Evolutionary conservation across 23 tunicate genomes (phyloP).

Genomic region (Halocynthia aurantium): DNA sequence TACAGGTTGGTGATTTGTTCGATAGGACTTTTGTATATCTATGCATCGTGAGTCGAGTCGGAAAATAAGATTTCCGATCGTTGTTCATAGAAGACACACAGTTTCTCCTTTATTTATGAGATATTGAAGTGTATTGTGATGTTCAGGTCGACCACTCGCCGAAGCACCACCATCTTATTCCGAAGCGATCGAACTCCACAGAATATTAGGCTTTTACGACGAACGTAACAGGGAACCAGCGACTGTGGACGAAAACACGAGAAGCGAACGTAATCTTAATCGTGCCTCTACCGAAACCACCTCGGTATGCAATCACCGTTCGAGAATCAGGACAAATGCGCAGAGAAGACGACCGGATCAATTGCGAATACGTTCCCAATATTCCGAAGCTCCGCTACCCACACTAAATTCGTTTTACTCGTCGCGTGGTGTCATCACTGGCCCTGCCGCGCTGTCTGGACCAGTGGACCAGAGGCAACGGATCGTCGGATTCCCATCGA

Average conservation of each 20-base stretch:
- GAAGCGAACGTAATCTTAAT: slow-evolving; percentile 6
- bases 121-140: too few relatives aligned
- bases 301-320: too few relatives aligned
- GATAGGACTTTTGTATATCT: too few relatives aligned
- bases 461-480: not conserved
- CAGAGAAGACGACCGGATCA: slow-evolving; percentile 4
- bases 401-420: not conserved
- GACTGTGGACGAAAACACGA: not conserved
- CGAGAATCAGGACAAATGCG: not conserved
- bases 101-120: too few relatives aligned
- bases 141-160: not conserved
- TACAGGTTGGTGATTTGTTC: slow-evolving; percentile 1
- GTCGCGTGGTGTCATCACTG: not conserved
- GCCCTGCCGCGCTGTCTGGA: not conserved
- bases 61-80: too few relatives aligned
- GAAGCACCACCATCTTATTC: slow-evolving; percentile 10
- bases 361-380: not conserved
- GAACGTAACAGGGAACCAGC: not conserved
- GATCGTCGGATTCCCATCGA: too few relatives aligned
- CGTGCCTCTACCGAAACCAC: not conserved
- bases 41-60: too few relatives aligned
- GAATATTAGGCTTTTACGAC: slow-evolving; percentile 8
- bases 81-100: too few relatives aligned
- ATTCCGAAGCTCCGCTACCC: not conserved
- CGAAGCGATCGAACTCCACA: slow-evolving; percentile 1